Evolutionary conservation across 1,140 invertebrate genomes (phyloP).

Genomic region (Zaprionus africanus): DNA sequence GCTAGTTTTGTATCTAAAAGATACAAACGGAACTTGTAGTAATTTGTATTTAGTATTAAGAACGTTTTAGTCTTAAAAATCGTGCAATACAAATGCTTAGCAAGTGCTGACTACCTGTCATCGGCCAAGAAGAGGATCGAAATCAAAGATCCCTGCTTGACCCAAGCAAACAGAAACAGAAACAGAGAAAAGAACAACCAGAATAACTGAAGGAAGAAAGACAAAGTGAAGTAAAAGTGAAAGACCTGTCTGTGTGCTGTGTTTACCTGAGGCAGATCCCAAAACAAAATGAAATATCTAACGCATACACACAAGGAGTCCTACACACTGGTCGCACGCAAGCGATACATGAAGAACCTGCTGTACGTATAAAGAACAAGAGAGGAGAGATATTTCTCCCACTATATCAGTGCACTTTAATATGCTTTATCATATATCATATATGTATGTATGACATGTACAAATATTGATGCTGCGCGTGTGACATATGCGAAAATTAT

Average conservation of each 20-base stretch:
- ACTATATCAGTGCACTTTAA: neutral
- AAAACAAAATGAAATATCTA: slow-evolving; percentile 85
- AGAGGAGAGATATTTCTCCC: neutral
- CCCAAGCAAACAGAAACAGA: slow-evolving; percentile 54
- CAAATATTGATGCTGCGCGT: slow-evolving; percentile 45
- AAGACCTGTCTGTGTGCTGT: slow-evolving; percentile 49
- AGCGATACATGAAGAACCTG: slow-evolving; percentile 86
- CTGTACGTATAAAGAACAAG: slow-evolving; percentile 77
- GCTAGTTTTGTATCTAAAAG: slow-evolving; percentile 27
- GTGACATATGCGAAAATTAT: slow-evolving; percentile 77
- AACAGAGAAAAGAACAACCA: slow-evolving; percentile 3
- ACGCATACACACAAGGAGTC: slow-evolving; percentile 85
- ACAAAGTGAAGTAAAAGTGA: slow-evolving; percentile 26
- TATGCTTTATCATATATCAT: neutral
- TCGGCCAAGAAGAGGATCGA: neutral
- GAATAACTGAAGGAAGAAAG: neutral
- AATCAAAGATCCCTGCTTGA: slow-evolving; percentile 46
- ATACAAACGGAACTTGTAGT: slow-evolving; percentile 25
- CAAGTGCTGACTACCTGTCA: slow-evolving; percentile 61
- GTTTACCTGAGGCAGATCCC: slow-evolving; percentile 32
- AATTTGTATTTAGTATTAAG: slow-evolving; percentile 6
- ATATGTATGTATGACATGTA: slow-evolving; percentile 27
- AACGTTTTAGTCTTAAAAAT: slow-evolving; percentile 18
- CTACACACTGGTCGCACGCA: slow-evolving; percentile 85
- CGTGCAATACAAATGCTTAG: slow-evolving; percentile 64